Evolutionary conservation across 2,113 vertebrate species (phyloP).

Genomic region (Sebastes schlegelii): DNA sequence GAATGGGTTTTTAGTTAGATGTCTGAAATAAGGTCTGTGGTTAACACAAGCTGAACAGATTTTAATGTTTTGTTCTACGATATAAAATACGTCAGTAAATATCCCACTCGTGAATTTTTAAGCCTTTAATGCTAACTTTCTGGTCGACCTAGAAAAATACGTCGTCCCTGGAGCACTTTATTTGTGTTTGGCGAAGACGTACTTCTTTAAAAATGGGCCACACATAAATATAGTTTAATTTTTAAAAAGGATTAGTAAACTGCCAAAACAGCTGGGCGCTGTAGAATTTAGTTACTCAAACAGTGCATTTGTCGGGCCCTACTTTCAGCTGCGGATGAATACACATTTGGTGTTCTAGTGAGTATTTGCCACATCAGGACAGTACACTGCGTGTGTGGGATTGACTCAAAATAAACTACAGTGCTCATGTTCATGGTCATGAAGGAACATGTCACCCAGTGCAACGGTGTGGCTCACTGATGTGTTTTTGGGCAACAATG

Average conservation of each 20-base stretch:
- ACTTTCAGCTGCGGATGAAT: constrained; percentile 15
- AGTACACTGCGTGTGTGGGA: background rate
- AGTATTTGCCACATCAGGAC: background rate
- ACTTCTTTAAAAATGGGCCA: background rate
- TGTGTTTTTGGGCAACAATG: background rate
- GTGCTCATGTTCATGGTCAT: background rate
- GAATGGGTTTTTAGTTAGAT: too few relatives aligned
- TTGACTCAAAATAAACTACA: background rate
- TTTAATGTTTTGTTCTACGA: too few relatives aligned
- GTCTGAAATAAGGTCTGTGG: too few relatives aligned
- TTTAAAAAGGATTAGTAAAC: background rate
- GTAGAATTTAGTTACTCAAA: constrained; percentile 3
- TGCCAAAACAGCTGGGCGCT: background rate
- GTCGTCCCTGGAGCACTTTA: too few relatives aligned
- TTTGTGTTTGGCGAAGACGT: background rate
- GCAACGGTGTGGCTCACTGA: background rate
- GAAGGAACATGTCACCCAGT: background rate
- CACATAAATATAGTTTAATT: background rate
- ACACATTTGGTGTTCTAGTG: background rate
- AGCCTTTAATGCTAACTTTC: too few relatives aligned
- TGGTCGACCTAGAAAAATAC: too few relatives aligned
- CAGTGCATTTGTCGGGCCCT: background rate
- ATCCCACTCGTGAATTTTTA: too few relatives aligned
- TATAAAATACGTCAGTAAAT: too few relatives aligned
- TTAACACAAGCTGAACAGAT: too few relatives aligned